Evolutionary conservation across 1,140 invertebrate species (phyloP), one percentile per base, ranked within the genome.

Genomic region (Periplaneta americana): DNA sequence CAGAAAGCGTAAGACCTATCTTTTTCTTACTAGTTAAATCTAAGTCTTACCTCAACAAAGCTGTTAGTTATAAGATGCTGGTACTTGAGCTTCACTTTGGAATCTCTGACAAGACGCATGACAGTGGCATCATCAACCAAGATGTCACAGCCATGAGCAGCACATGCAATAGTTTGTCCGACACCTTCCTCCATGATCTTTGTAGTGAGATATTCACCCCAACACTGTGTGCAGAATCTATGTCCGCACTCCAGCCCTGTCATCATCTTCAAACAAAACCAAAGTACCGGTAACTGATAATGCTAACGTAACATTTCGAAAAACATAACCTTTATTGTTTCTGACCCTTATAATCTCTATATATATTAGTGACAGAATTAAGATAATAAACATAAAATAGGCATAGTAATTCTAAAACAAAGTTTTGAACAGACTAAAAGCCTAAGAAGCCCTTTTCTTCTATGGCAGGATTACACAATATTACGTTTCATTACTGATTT

Each of bases 121-220:
- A 99, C 98, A 77, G 95, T 98, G 75, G 95, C 96, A 92, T 99
- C 98, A 89, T 99, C 98, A 75, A 99, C 97, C 83, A 99, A 91
- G 87, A 99, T 99, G 91, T 96, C 94, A 91, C 95, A 96, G 83
- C 93, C 94, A 88, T 96, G 95, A 81, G 97, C 97, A 79, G 98
- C 97, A 89, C 98, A 99, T 79, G 97, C 96, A 87, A 99, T 99
- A 34, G 96, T 98, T 90, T 98, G 96, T 77, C 96, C 96, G 84
- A 98, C 94, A 82, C 97, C 97, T 90, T 99, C 98, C 88, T 98
- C 96, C 93, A 99, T 97, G 84, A 99, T 99, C 92, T 99, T 99
- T 74, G 97, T 98, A 74, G 97, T 98, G 83, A 99, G 91, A 93
- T 99, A 99, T 90, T 98, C 96, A 85, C 93, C 94, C 98, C 98